These are phyloP conservation scores for Zaprionus kolodkinae DNA, from an alignment of 1,140 invertebrate species.

Conservation along the genomic window DNA sequence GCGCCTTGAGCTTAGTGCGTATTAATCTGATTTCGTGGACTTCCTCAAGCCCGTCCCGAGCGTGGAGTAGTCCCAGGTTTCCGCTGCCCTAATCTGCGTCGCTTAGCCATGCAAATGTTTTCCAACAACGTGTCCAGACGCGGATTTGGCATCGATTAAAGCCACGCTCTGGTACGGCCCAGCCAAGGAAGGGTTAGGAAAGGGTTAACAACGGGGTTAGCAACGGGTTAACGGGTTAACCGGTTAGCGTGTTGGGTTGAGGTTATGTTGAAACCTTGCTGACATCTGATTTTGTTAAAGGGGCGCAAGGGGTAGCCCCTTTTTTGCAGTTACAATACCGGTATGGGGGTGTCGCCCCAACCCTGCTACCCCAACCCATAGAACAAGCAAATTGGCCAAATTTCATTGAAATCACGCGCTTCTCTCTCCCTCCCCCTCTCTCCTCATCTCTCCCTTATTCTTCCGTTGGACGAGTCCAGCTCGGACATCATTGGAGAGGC, in stretches of 20 bases:
- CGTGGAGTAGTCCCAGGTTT: constrained; percentile 14
- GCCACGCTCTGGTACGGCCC: constrained; percentile 39
- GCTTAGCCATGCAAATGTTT: constrained; percentile 79
- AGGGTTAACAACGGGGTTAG: constrained; percentile 43
- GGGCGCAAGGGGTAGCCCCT: constrained; percentile 5
- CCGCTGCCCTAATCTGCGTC: constrained; percentile 60
- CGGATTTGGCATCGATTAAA: constrained; percentile 68
- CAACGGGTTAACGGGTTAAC: constrained; percentile 34
- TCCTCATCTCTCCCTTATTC: constrained; percentile 3
- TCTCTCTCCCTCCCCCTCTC: too few relatives aligned
- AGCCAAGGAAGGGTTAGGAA: constrained; percentile 33
- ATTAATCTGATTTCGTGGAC: constrained; percentile 77
- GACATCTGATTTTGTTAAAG: constrained; percentile 69
- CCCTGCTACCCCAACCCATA: background rate
- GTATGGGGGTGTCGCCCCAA: too few relatives aligned
- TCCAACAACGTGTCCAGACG: constrained; percentile 43
- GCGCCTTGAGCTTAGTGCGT: constrained; percentile 67
- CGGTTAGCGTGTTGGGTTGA: constrained; percentile 40
- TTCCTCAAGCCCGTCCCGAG: constrained; percentile 43
- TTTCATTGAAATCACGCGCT: constrained; percentile 69
- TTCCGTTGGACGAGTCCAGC: constrained; percentile 24
- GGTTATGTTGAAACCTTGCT: constrained; percentile 39
- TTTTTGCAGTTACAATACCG: constrained; percentile 23
- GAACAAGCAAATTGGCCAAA: constrained; percentile 69
- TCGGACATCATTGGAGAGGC: constrained; percentile 52